A percentile compares a stretch with the other conserved stretches of the same genome.
These are phyloP conservation scores for Mungos mungo DNA, from an alignment of 2,113 vertebrate genomes.

Conservation along the genomic window DNA sequence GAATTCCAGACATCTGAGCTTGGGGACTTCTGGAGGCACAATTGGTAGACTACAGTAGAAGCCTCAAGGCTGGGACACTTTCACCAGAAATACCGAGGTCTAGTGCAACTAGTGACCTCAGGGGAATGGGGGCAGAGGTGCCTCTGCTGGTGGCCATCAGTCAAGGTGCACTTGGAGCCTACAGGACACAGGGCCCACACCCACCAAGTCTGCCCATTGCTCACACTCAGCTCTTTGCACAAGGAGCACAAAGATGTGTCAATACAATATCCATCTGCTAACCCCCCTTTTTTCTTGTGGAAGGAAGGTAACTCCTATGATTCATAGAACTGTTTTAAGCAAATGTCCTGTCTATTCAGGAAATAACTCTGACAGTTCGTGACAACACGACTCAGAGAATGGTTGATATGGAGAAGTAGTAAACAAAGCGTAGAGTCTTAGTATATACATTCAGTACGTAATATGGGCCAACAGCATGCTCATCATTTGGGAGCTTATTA, in stretches of 20 bases:
- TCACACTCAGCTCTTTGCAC: not conserved
- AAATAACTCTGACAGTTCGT: slow-evolving; percentile 20
- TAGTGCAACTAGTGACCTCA: not conserved
- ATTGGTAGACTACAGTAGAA: not conserved
- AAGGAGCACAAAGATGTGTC: not conserved
- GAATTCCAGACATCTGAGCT: not conserved
- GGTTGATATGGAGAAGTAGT: not conserved
- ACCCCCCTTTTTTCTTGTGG: not conserved
- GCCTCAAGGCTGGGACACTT: not conserved
- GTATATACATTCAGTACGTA: no score
- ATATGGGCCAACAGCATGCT: not conserved
- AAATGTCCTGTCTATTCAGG: not conserved
- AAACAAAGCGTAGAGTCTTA: not conserved
- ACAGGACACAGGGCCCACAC: not conserved
- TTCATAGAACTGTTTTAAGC: slow-evolving; percentile 38
- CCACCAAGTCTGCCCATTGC: not conserved
- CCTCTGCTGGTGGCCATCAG: not conserved
- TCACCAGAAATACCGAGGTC: not conserved
- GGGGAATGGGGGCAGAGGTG: not conserved
- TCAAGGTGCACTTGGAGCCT: not conserved
- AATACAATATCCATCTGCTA: not conserved
- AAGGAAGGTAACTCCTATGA: not conserved
- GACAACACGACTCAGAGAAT: not conserved
- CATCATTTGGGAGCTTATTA: not conserved
- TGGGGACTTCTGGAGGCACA: slow-evolving; percentile 12